Percentiles rank a stretch among this genome's conserved stretches.
Conservation (phyloP, 2,797 vertebrate species). For the Pelodytes ibericus region DNA sequence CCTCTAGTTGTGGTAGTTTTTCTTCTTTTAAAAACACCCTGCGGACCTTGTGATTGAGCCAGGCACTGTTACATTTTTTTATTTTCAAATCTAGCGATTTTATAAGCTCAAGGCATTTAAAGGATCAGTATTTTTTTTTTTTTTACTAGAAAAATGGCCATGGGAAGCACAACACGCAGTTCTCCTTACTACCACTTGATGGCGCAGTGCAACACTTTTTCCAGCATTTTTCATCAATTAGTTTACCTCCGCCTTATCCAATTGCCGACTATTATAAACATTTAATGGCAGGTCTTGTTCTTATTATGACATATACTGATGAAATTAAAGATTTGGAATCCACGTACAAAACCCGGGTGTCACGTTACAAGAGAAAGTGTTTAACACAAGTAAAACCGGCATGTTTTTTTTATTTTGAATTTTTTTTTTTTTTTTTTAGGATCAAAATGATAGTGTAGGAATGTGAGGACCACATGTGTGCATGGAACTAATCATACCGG, state of each 20-base stretch:
- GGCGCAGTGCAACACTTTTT: constrained; percentile 15
- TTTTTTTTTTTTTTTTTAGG: too few relatives aligned
- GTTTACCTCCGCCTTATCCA: background rate
- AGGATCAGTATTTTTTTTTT: too few relatives aligned
- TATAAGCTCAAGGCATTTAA: too few relatives aligned
- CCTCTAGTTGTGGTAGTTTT: too few relatives aligned
- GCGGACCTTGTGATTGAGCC: too few relatives aligned
- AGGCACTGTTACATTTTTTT: too few relatives aligned
- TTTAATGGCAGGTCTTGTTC: constrained; percentile 49
- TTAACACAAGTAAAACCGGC: constrained; percentile 31
- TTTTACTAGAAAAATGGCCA: too few relatives aligned
- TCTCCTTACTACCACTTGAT: constrained; percentile 13
- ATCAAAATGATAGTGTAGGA: constrained; percentile 35
- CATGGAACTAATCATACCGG: constrained; percentile 25
- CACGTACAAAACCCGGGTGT: constrained; percentile 31
- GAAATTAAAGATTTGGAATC: constrained; percentile 54
- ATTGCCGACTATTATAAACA: constrained; percentile 22
- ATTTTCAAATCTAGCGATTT: too few relatives aligned
- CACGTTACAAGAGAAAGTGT: constrained; percentile 48
- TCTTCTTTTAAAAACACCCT: too few relatives aligned
- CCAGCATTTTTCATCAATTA: background rate
- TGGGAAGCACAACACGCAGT: background rate
- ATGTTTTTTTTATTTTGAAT: too few relatives aligned
- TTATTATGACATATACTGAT: constrained; percentile 42
- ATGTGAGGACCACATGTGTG: constrained; percentile 37